phyloP scores from a whole-genome alignment of 1,140 invertebrate genomes.

The Lepidurus packardi region DNA sequence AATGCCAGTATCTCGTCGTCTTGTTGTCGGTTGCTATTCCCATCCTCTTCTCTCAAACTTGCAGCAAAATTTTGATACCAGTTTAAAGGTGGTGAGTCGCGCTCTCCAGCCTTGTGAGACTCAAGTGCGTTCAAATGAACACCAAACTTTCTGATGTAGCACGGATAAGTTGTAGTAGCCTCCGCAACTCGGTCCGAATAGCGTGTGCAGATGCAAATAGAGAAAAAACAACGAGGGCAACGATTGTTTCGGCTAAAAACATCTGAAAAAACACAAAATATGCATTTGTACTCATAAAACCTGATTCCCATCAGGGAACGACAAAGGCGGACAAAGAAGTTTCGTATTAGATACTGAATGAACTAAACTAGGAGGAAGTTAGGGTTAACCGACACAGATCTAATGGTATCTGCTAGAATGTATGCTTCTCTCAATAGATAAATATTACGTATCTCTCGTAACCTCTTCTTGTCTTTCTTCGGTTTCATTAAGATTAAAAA shows the following conservation, averaged over 20 bases:
- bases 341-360: no score
- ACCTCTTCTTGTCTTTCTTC: not conserved
- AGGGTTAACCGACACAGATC: no score
- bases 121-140: not conserved
- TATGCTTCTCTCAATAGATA: no score
- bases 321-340: not conserved
- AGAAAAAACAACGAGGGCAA: not conserved
- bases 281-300: not conserved
- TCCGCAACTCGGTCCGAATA: not conserved
- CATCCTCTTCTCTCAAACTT: no score
- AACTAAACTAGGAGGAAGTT: no score
- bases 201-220: not conserved
- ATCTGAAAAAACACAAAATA: not conserved
- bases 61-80: no score
- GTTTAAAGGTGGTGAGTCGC: no score
- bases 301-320: not conserved
- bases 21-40: no score
- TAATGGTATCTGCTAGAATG: no score
- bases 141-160: not conserved
- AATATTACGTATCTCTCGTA: not conserved
- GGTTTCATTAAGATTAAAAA: no score
- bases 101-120: not conserved
- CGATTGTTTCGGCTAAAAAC: not conserved
- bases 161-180: not conserved
- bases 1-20: no score